These are phyloP conservation scores for Parasteatoda tepidariorum DNA, from an alignment of 1,140 invertebrate species.

Conservation along the genomic window DNA sequence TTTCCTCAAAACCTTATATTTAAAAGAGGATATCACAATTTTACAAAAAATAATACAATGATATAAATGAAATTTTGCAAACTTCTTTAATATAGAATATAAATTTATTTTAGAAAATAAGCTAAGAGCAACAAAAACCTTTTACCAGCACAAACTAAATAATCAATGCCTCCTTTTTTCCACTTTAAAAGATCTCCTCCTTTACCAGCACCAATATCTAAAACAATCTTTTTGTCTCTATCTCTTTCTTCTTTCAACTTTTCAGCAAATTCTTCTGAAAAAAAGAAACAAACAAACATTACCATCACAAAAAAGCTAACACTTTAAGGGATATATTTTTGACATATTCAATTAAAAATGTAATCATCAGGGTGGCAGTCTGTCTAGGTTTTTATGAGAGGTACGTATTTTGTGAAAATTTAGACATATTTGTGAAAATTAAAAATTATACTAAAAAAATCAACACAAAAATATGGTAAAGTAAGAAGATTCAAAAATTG, in stretches of 20 bases:
- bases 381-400: no score
- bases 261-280: constrained; percentile 66
- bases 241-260: constrained; percentile 74
- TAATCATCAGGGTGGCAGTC: not conserved
- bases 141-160: constrained; percentile 85
- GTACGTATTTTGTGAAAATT: no score
- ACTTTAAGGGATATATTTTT: not conserved
- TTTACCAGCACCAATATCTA: constrained; percentile 86
- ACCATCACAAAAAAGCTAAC: not conserved
- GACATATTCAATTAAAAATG: not conserved
- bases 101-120: no score
- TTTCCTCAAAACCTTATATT: no score
- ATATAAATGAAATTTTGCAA: no score
- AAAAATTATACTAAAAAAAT: no score
- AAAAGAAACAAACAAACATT: not conserved
- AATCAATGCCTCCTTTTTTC: constrained; percentile 83
- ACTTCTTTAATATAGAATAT: no score
- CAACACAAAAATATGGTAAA: no score
- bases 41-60: no score
- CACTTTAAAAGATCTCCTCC: constrained; percentile 97
- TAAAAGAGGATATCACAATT: no score
- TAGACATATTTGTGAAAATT: not conserved
- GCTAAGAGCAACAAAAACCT: not conserved
- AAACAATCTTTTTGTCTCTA: constrained; percentile 70
- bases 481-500: no score